phyloP scores from a whole-genome alignment of 2,113 vertebrate genomes.

The Phalacrocorax aristotelis region DNA sequence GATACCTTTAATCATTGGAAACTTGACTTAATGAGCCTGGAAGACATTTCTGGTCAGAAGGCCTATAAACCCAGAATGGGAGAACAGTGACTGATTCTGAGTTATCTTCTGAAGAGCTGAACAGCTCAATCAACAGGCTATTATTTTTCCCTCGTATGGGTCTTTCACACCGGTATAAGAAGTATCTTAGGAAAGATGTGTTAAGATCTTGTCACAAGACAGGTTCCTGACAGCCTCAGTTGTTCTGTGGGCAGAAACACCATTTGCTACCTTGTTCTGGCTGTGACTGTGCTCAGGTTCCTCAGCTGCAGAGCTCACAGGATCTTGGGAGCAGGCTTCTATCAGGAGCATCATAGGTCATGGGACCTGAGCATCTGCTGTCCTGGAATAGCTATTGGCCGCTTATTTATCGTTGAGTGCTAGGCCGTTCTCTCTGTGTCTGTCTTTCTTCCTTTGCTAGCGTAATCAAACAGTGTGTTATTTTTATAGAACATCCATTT shows the following conservation, averaged over 20 bases:
- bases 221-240: background rate
- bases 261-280: background rate
- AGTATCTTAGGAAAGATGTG: background rate
- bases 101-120: background rate
- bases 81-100: background rate
- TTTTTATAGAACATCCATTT: background rate
- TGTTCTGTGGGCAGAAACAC: background rate
- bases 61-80: background rate
- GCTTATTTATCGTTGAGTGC: background rate
- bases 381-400: background rate
- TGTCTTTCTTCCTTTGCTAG: background rate
- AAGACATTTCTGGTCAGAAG: background rate
- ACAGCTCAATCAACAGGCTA: background rate
- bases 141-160: background rate
- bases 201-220: background rate
- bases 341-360: fast-evolving
- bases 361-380: background rate
- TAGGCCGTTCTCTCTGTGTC: background rate
- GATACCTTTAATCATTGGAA: background rate
- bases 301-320: background rate
- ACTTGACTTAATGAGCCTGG: background rate
- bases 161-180: background rate
- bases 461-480: background rate
- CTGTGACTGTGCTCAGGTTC: background rate
- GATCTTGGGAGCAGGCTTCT: background rate